Base-by-base conservation (phyloP, 2,113 vertebrate species). In the Grammomys dolichurus region DNA sequence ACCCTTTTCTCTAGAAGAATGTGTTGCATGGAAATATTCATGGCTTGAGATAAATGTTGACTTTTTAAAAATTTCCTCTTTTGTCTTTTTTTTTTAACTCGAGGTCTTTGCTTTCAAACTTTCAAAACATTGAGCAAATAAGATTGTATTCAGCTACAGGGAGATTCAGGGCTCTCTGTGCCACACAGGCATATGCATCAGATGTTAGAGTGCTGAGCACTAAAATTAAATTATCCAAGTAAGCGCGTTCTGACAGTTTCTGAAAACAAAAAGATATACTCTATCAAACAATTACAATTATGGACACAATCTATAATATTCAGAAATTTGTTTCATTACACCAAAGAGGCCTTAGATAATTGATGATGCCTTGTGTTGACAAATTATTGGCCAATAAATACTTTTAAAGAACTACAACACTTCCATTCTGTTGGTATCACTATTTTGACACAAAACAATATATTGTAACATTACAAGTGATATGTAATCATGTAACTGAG, bases 101-200 rank as follows among this genome's bases (percentile, higher is more conserved):
- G 3, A 97, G 17, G 28, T 12, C 51, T 97, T 93, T 75, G 63
- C 40, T 96, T 90, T 16, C 93, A 93, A 95, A 48, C 54, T 94
- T 94, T 93, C 20, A 93, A 93, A 70, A 51, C 26, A 46, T 58
- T 36, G 70, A 24, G 89, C 67, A 94, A 95, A 82, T 94, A 67
- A 58, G 31, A 87, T 91, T 93, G 95, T 90, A 96, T 77, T 90
- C 67, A 96, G 72, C 26, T n/a, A 69, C 82, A 67, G 58, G 54
- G 76, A 95, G 20, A 10, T 40, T 58, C 31, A 56, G 20, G 16
- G 7, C 33, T 87, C 28, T 89, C 14, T 54, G 36, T 80, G 36
- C 22, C 56, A 80, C 17, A 54, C 4, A 72, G 89, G 7, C 58
- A 54, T 33, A 22, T 81, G 12, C 20, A 36, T 85, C 67, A 80